phyloP scores from a whole-genome alignment of 2,888 invertebrate genomes.

The Panorpa germanica region DNA sequence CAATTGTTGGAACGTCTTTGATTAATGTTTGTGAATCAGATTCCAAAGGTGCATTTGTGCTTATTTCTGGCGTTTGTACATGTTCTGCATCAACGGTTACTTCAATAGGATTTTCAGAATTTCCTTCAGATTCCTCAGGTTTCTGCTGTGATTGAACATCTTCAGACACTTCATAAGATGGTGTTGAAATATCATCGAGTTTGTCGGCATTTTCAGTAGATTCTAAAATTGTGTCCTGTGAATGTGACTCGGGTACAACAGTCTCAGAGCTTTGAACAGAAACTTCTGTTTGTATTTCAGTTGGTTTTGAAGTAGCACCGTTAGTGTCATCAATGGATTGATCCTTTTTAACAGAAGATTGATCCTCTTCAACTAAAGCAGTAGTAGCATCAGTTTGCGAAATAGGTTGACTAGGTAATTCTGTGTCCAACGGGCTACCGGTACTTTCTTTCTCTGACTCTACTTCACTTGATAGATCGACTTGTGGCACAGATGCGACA shows the following conservation, averaged over 20 bases:
- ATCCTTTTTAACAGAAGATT: neutral
- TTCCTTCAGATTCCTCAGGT: neutral
- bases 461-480: too few relatives aligned
- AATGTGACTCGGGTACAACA: neutral
- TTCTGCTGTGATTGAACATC: slow-evolving; percentile 2
- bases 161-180: neutral
- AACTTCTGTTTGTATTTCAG: neutral
- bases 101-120: slow-evolving; percentile 9
- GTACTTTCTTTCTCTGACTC: too few relatives aligned
- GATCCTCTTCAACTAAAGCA: neutral
- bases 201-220: slow-evolving; percentile 1
- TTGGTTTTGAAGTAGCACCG: too few relatives aligned
- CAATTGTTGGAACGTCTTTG: slow-evolving; percentile 1
- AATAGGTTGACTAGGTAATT: neutral
- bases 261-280: neutral
- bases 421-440: too few relatives aligned
- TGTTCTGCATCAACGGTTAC: slow-evolving; percentile 8
- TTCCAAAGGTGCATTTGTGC: slow-evolving; percentile 4
- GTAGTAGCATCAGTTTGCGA: neutral
- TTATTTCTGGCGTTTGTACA: neutral
- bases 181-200: slow-evolving; percentile 3
- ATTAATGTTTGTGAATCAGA: slow-evolving; percentile 8
- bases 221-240: neutral
- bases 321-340: neutral
- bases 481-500: too few relatives aligned